Evolutionary conservation across 2,888 invertebrate genomes (phyloP), one percentile per base, ranked within the genome.

Genomic region (Netelia virgata): DNA sequence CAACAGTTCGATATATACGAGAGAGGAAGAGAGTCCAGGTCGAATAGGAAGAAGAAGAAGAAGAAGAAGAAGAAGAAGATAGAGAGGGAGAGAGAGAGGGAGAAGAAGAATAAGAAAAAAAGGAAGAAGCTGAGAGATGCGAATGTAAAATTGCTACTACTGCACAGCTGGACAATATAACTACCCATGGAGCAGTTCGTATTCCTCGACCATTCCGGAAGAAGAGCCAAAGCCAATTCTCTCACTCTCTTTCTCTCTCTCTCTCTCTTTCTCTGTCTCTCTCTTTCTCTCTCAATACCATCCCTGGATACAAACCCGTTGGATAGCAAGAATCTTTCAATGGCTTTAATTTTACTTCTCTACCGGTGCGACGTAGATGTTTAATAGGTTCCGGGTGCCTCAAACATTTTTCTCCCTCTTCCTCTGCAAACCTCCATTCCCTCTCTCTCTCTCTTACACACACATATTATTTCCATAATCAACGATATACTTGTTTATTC

Each of bases 261-360:
- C 28, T 28, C 73, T 84, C 84, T 81, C 28, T 28, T 5, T 28
- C 28, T 5, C 28, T 28, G 3, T 28, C 28, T 5, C 28, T 28
- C 28, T 28, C 28, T 3, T 28, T 28, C 28, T 28, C 28, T 28
- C 73, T 84, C 84, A 75, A 78, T 82, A 78, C 81, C 84, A 82
- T 84, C 81, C 64, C 74, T 78, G 81, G 84, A 68, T 28, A 78
- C 70, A 69, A 80, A 84, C 10, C 81, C 84, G 84, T 82, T 84
- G 73, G 81, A 84, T 78, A 69, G 81, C 74, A 64, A 82, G 81
- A 79, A 79, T 84, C 81, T 84, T 84, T 82, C 84, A 84, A 84
- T 82, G 81, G 41, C 81, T 82, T 82, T 82, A 81, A 84, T 84
- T 84, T 84, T 66, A 74, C 81, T 78, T 74, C 84, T 77, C 59